Conservation (phyloP, 2,888 invertebrate species). For the Polyploca ridens region DNA sequence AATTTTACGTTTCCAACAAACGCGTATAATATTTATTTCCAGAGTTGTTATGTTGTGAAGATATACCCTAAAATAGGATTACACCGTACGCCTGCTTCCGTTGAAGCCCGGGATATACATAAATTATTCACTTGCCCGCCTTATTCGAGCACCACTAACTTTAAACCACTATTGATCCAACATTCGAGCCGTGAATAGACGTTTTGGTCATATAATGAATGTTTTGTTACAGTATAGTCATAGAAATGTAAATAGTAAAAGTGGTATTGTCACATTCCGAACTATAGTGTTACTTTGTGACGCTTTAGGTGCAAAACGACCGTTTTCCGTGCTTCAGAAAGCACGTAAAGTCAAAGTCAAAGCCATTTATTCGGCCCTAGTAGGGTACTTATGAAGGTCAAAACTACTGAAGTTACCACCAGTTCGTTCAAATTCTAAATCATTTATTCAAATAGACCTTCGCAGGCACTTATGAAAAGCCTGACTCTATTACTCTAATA, state of each 20-base stretch:
- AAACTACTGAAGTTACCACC: too few relatives aligned
- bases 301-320: too few relatives aligned
- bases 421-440: too few relatives aligned
- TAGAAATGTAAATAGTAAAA: background rate
- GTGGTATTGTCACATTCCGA: background rate
- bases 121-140: slow-evolving; percentile 71
- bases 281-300: background rate
- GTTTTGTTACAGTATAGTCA: background rate
- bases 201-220: slow-evolving; percentile 13
- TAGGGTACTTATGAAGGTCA: too few relatives aligned
- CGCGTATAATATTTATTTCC: slow-evolving; percentile 48
- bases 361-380: too few relatives aligned
- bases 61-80: slow-evolving; percentile 67
- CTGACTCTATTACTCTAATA: too few relatives aligned
- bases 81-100: slow-evolving; percentile 58
- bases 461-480: too few relatives aligned
- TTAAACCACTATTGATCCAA: slow-evolving; percentile 69
- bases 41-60: slow-evolving; percentile 51
- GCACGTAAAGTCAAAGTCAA: too few relatives aligned
- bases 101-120: slow-evolving; percentile 57
- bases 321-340: too few relatives aligned
- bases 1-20: background rate
- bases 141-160: slow-evolving; percentile 65
- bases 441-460: too few relatives aligned
- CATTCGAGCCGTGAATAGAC: slow-evolving; percentile 29